Base-by-base conservation (phyloP, 2,888 invertebrate species). In the Melinaea menophilus region DNA sequence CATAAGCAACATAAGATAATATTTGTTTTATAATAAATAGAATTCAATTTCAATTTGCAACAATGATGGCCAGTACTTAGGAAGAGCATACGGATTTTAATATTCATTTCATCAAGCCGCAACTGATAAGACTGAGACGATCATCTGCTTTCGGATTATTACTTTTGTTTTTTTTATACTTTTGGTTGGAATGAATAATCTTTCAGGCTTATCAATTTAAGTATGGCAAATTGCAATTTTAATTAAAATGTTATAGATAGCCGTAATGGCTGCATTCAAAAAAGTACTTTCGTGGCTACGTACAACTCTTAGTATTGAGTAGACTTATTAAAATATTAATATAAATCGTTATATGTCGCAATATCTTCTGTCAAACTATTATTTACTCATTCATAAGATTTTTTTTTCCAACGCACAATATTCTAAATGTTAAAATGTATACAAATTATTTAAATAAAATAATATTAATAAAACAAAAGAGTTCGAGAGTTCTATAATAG, bases 41-140 rank as follows among this genome's bases (percentile, higher is more conserved):
- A 11, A 51, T 31, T 51, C 5, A 51, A 22, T 31, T 56, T 60
- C 12, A 54, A 11, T 45, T 55, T 45, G 58, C 56, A 5, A 11
- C 57, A 31, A 48, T 34, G 34, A 60, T 55, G 56, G 37, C 31
- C 54, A 46, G 57, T 71, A 66, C 67, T 71, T 71, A 66, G 64
- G 13, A 22, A 48, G 31, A 51, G 31, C 31, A 22, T 48, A 31
- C 31, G 9, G 5, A 51, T 31, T 58, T 65, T 61, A 77, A 77
- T 79, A 82, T 83, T 81, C 78, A 78, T 80, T 81, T 79, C 76
- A 76, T 75, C 77, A 75, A 74, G 72, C 79, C 80, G 81, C 78
- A 72, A 71, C 68, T 73, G 84, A 83, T 82, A 76, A 74, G 72
- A 76, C 75, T 74, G 74, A 69, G 63, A 69, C 67, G 70, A 67